Percentiles rank a stretch among this genome's conserved stretches.
Conservation (phyloP, 2,888 invertebrate genomes). For the Pediacus dermestoides region DNA sequence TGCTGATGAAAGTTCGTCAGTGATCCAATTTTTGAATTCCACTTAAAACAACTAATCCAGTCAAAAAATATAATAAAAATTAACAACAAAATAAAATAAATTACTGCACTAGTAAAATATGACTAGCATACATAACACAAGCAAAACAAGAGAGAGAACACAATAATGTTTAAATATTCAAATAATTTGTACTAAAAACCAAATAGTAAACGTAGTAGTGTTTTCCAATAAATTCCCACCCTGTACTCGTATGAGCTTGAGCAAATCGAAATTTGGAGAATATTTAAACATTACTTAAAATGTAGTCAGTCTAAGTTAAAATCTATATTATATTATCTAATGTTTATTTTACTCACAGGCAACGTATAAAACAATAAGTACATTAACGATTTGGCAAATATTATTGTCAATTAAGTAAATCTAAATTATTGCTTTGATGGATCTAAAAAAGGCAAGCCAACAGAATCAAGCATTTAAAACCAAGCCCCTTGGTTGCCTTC, state of each 20-base stretch:
- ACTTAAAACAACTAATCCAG: conserved; percentile 11
- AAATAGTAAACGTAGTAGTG: no score
- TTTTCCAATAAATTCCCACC: no score
- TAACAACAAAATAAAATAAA: conserved; percentile 16
- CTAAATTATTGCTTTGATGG: not conserved
- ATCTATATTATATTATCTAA: no score
- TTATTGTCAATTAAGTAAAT: conserved; percentile 18
- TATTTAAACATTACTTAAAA: no score
- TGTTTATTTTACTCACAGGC: conserved; percentile 14
- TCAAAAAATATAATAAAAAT: conserved; percentile 8
- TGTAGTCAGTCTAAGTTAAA: conserved; percentile 2
- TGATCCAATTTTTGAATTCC: conserved; percentile 9
- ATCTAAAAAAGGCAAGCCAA: not conserved
- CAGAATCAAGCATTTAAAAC: not conserved
- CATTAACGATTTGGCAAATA: conserved; percentile 18
- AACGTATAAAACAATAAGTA: conserved; percentile 13
- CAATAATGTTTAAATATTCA: conserved; percentile 13
- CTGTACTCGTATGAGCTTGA: no score
- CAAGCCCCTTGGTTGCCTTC: no score
- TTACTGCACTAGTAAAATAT: conserved; percentile 28
- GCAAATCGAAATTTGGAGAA: no score
- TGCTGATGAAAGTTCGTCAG: no score
- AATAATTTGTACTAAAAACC: conserved; percentile 4
- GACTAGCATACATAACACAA: conserved; percentile 35
- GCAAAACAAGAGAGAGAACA: conserved; percentile 21